Evolutionary conservation across 2,797 vertebrate genomes (phyloP), one percentile per base, ranked within the genome.

Genomic region (Sebastes wilsoni): DNA sequence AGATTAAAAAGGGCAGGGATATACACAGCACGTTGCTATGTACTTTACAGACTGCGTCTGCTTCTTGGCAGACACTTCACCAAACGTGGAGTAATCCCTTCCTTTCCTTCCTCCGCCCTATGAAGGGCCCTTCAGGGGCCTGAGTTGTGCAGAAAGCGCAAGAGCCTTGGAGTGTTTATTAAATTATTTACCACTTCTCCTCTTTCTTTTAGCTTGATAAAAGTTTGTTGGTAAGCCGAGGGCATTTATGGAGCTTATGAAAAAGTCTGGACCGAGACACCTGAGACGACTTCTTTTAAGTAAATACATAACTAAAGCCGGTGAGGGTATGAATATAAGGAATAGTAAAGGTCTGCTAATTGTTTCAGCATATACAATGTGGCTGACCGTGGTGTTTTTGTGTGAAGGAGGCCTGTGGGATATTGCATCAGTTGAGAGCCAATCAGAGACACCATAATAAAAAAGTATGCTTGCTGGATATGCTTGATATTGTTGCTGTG

Each of bases 1-100:
- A 81, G 85, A 87, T 86, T 86, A 74, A 82, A 82, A 71, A 71
- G 79, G 66, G 55, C 59, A 67, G 66, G 75, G 71, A 84, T 79
- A 30, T 32, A 79, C 38, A 9, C 52, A 64, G 38, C 78, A 75
- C 46, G 22, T 80, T 88, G 72, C 54, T 42, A 8, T 77, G 71
- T 69, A 22, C 77, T 71, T 68, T 68, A 72, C 49, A 74, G 67
- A 79, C 60, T 76, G 61, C 81, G 73, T 54, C 64, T 70, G 22
- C 75, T 54, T 77, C 66, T 81, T 62, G 82, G 87, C 79, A 75
- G 75, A 75, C 58, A 72, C 76, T 80, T 79, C 46, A 73, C 66
- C 72, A 82, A 80, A 79, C 8, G 67, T 75, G 64, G 58, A 73
- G 64, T 75, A 77, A 79, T 85, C 56, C 59, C 62, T 75, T 54